These are phyloP conservation scores for Elgonia sp. DNA, from an alignment of 2,888 invertebrate species.

Conservation along the genomic window DNA sequence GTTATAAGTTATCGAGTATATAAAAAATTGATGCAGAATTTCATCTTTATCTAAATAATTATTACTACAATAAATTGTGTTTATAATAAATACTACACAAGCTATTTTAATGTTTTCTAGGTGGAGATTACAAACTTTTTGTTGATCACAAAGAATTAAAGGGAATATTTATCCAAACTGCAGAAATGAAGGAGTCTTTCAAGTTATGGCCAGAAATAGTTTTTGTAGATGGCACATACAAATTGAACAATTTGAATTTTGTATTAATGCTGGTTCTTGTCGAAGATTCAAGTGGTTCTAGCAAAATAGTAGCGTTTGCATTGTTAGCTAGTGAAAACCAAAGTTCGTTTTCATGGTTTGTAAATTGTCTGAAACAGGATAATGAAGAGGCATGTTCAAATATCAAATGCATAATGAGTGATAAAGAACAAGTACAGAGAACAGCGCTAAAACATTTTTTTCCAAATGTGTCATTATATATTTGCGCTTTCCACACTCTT, in stretches of 20 bases:
- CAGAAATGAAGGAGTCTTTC: conserved; percentile 14
- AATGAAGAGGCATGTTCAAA: conserved; percentile 9
- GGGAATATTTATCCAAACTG: conserved; percentile 2
- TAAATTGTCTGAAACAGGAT: background rate
- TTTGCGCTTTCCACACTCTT: conserved; percentile 3
- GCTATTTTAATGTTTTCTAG: background rate
- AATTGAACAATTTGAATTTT: background rate
- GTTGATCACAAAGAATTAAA: background rate
- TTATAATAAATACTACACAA: too few relatives aligned
- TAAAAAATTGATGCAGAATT: too few relatives aligned
- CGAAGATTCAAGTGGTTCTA: conserved; percentile 15
- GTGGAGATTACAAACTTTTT: background rate
- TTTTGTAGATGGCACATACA: conserved; percentile 24
- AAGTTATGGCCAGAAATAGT: conserved; percentile 15
- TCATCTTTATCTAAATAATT: too few relatives aligned
- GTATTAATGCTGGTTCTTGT: background rate
- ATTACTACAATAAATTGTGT: too few relatives aligned
- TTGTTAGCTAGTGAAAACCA: conserved; percentile 4
- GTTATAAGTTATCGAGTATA: too few relatives aligned
- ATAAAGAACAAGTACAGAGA: conserved; percentile 8
- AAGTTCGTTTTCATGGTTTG: background rate
- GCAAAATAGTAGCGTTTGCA: background rate
- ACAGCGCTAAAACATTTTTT: conserved; percentile 2
- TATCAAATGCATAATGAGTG: conserved; percentile 13
- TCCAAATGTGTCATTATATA: background rate